Evolutionary conservation across 1,140 invertebrate genomes (phyloP).

Genomic region (Tenebrio molitor): DNA sequence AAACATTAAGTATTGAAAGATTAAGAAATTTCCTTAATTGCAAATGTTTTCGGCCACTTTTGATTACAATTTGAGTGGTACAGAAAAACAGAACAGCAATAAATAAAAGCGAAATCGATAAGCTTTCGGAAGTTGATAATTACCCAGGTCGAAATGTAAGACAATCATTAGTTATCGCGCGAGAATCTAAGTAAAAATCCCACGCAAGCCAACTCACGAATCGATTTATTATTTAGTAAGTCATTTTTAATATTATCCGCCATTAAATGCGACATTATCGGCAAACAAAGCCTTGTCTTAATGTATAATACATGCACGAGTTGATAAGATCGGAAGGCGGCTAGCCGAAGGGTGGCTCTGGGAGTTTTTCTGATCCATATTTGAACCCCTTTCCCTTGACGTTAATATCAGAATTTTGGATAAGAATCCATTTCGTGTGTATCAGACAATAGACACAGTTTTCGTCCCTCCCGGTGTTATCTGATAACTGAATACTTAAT

Average conservation of each 20-base stretch:
- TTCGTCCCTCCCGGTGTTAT: constrained; percentile 26
- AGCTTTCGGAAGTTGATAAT: constrained; percentile 19
- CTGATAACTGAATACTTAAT: constrained; percentile 36
- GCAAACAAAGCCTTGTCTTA: constrained; percentile 57
- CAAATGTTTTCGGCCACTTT: no score
- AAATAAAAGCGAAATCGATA: constrained; percentile 9
- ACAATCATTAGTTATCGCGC: constrained; percentile 53
- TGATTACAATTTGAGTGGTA: no score
- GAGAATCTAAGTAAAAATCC: constrained; percentile 50
- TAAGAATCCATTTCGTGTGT: constrained; percentile 33
- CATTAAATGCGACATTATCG: constrained; percentile 56
- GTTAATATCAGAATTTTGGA: constrained; percentile 40
- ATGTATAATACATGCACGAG: constrained; percentile 53
- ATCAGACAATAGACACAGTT: constrained; percentile 38
- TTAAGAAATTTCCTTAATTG: no score
- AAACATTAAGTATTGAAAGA: no score
- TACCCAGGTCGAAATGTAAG: constrained; percentile 44
- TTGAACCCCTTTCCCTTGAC: constrained; percentile 36
- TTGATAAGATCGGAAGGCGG: constrained; percentile 48
- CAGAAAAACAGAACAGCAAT: not conserved
- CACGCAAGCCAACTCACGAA: constrained; percentile 56
- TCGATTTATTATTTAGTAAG: constrained; percentile 60
- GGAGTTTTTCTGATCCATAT: constrained; percentile 37
- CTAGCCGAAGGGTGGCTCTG: constrained; percentile 8
- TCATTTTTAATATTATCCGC: constrained; percentile 58